A percentile compares a stretch with the other conserved stretches of the same genome.
phyloP scores from a whole-genome alignment of 2,797 vertebrate genomes.

The Tenualosa thibaudeaui region DNA sequence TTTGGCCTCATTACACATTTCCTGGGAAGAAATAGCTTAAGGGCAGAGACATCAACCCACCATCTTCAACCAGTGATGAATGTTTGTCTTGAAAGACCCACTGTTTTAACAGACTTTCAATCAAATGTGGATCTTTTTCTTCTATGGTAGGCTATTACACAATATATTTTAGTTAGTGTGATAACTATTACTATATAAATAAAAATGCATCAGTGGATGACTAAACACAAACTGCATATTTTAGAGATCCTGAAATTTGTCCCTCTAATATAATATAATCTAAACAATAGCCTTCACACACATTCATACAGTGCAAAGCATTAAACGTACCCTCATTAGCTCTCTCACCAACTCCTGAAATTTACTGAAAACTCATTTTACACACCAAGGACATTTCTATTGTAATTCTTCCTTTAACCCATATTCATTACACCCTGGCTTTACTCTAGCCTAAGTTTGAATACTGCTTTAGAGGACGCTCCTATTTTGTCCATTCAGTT shows the following conservation, averaged over 20 bases:
- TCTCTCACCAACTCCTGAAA: background rate
- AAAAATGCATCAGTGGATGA: background rate
- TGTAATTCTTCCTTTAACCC: background rate
- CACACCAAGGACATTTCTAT: background rate
- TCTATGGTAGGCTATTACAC: background rate
- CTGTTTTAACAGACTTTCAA: background rate
- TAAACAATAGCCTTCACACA: background rate
- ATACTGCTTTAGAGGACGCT: background rate
- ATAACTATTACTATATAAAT: too few relatives aligned
- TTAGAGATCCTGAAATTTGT: background rate
- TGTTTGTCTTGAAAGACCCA: background rate
- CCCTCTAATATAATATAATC: background rate
- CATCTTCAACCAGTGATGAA: background rate
- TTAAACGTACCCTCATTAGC: background rate
- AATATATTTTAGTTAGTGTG: background rate
- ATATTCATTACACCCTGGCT: background rate
- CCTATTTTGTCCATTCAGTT: background rate
- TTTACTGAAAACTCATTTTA: background rate
- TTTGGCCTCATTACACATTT: background rate
- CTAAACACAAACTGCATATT: background rate
- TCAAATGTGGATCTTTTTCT: background rate
- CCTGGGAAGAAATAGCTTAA: background rate
- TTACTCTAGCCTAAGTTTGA: background rate
- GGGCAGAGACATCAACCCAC: background rate
- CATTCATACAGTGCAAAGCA: background rate